These are phyloP conservation scores for Pelagia noctiluca DNA, from an alignment of 30 jellyfish, hydroid and myxozoan genomes.

Conservation along the genomic window DNA sequence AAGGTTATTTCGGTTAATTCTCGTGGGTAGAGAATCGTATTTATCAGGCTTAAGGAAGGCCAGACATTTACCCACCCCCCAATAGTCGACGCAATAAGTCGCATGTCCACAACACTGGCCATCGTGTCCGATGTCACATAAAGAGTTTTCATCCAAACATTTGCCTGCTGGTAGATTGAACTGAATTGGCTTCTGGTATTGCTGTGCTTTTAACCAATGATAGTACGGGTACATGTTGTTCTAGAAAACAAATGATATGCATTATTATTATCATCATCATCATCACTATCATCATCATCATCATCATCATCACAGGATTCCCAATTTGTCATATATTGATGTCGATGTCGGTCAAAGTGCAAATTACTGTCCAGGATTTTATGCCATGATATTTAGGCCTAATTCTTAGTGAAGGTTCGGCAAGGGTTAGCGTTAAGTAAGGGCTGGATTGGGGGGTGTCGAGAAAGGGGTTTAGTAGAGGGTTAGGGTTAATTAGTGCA, in stretches of 20 bases:
- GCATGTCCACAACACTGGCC: conserved; percentile 97
- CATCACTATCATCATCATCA: neutral
- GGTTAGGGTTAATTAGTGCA: too few relatives aligned
- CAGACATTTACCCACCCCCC: conserved; percentile 93
- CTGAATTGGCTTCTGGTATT: conserved; percentile 41
- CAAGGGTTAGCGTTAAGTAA: too few relatives aligned
- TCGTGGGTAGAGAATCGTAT: conserved; percentile 66
- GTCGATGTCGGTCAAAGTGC: too few relatives aligned
- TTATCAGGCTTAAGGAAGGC: conserved; percentile 65
- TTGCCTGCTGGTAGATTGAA: conserved; percentile 59
- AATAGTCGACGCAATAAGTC: conserved; percentile 90
- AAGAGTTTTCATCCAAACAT: conserved; percentile 86
- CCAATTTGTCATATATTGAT: too few relatives aligned
- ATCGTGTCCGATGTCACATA: conserved; percentile 91
- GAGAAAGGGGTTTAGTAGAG: too few relatives aligned
- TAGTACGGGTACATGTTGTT: conserved; percentile 61
- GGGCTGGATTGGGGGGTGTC: too few relatives aligned
- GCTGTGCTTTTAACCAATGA: conserved; percentile 60
- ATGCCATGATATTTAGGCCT: too few relatives aligned
- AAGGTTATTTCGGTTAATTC: conserved; percentile 72
- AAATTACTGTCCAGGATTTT: too few relatives aligned
- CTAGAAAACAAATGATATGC: neutral
- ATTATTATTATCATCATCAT: neutral
- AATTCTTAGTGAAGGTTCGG: too few relatives aligned
- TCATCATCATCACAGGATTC: too few relatives aligned